These are phyloP conservation scores for rabbit (Oryctolagus cuniculus) DNA, from an alignment of 2,113 vertebrate species.

Conservation along the genomic window DNA sequence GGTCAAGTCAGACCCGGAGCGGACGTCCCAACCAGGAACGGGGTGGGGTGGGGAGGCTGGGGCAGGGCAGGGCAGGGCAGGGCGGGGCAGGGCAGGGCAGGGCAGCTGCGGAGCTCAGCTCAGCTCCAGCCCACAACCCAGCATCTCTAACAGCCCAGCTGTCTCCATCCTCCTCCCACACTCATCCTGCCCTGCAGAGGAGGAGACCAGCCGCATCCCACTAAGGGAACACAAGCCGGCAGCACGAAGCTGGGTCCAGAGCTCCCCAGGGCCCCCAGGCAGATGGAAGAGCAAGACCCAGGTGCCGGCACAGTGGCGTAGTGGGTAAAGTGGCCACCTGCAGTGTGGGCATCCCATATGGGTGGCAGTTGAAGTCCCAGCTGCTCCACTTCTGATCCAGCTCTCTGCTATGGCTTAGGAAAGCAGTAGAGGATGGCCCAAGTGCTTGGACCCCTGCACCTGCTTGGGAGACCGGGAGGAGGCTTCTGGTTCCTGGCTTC, in stretches of 20 bases:
- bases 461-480: too few relatives aligned
- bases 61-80: background rate
- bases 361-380: too few relatives aligned
- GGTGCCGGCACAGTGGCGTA: too few relatives aligned
- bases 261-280: constrained; percentile 13
- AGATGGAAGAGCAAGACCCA: background rate
- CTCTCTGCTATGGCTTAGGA: too few relatives aligned
- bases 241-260: constrained; percentile 31
- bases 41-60: background rate
- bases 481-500: too few relatives aligned
- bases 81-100: background rate
- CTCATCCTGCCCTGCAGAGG: constrained; percentile 66
- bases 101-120: constrained; percentile 47
- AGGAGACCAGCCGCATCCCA: constrained; percentile 72
- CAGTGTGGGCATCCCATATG: too few relatives aligned
- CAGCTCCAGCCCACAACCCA: constrained; percentile 68
- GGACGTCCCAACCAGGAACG: background rate
- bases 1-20: constrained; percentile 6
- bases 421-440: too few relatives aligned
- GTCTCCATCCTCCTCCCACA: constrained; percentile 71
- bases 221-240: constrained; percentile 52
- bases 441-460: too few relatives aligned
- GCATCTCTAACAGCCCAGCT: constrained; percentile 74
- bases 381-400: too few relatives aligned
- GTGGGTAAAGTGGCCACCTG: too few relatives aligned